These are phyloP conservation scores for Polymixis flavicincta DNA, from an alignment of 2,888 invertebrate genomes.

Conservation along the genomic window DNA sequence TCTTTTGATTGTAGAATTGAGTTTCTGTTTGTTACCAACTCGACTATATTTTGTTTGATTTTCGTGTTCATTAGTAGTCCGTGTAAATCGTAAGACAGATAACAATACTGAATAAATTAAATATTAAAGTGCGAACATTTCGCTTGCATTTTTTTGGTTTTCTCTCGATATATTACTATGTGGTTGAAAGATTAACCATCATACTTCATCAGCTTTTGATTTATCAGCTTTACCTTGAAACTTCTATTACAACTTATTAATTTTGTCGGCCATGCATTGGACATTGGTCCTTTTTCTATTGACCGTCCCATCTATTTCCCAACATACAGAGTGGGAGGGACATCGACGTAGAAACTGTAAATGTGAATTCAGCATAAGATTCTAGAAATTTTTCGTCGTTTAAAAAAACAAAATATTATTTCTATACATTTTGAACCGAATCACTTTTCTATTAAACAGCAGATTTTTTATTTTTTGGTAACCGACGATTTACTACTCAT, in stretches of 20 bases:
- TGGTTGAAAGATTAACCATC: not conserved
- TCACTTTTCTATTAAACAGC: no score
- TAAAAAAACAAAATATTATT: no score
- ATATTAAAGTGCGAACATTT: not conserved
- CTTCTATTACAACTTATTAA: not conserved
- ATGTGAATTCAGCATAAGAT: no score
- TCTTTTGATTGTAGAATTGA: conserved; percentile 23
- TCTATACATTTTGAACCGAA: no score
- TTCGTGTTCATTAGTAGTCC: conserved; percentile 17
- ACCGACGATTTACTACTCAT: no score
- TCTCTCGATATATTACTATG: not conserved
- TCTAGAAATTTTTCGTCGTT: no score
- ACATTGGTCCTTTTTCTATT: no score
- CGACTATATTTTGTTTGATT: conserved; percentile 8
- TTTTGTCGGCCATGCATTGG: no score
- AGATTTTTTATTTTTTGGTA: no score
- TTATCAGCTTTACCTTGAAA: not conserved
- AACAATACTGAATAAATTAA: not conserved
- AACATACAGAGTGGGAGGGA: no score
- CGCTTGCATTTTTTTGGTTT: not conserved
- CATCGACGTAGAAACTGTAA: no score
- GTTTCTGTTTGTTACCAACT: conserved; percentile 4
- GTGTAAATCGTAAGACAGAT: conserved; percentile 1
- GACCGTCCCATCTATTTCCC: no score
- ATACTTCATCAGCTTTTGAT: not conserved